These are phyloP conservation scores for Chymomyza fuscimana DNA, from an alignment of 2,888 invertebrate species.

Conservation along the genomic window DNA sequence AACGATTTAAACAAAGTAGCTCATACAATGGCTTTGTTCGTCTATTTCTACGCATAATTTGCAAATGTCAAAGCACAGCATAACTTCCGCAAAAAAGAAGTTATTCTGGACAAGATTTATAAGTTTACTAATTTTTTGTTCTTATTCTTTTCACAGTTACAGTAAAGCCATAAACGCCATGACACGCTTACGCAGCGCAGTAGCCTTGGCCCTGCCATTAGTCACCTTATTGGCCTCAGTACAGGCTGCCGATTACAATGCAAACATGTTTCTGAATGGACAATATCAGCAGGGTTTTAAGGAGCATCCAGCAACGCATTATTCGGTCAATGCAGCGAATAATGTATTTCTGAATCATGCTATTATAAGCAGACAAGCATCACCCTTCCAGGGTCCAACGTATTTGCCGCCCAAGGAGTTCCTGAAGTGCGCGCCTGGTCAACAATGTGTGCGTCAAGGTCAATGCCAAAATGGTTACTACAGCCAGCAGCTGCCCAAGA, in stretches of 20 bases:
- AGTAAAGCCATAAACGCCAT: constrained; percentile 32
- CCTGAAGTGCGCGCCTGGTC: constrained; percentile 72
- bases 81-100: constrained; percentile 2
- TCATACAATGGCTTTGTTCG: not conserved
- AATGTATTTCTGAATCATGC: constrained; percentile 77
- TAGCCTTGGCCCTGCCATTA: constrained; percentile 52
- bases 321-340: constrained; percentile 61
- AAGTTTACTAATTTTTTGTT: not conserved
- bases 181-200: constrained; percentile 59
- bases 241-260: constrained; percentile 58
- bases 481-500: constrained; percentile 65
- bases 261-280: constrained; percentile 77
- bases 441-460: constrained; percentile 75
- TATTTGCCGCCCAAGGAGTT: constrained; percentile 75
- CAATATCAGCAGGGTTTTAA: constrained; percentile 73
- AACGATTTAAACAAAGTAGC: not conserved
- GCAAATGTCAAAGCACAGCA: not conserved
- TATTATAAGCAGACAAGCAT: constrained; percentile 76
- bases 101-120: not conserved
- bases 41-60: not conserved
- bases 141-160: not conserved
- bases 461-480: constrained; percentile 73
- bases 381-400: constrained; percentile 74
- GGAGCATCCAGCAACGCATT: constrained; percentile 59
- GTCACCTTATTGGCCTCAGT: constrained; percentile 39